Percentiles rank a stretch among this genome's conserved stretches.
phyloP scores from a whole-genome alignment of 2,797 vertebrate species.

The Hylomyscus alleni region DNA sequence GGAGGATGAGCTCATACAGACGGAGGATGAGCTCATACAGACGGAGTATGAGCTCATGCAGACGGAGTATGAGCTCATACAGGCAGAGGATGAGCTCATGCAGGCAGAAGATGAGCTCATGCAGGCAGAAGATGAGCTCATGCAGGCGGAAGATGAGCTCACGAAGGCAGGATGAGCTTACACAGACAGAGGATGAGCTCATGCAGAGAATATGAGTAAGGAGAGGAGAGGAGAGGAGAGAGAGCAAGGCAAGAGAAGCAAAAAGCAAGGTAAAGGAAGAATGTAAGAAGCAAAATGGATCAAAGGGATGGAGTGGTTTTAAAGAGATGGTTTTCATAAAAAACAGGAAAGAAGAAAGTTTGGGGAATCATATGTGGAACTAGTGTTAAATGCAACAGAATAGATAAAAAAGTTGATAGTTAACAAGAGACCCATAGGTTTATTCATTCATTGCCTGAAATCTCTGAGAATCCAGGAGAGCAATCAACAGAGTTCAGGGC shows the following conservation, averaged over 20 bases:
- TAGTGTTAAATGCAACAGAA: neutral
- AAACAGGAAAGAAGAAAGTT: neutral
- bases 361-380: neutral
- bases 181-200: too few relatives aligned
- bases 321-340: neutral
- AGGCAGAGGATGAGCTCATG: too few relatives aligned
- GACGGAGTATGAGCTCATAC: too few relatives aligned
- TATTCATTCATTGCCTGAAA: neutral
- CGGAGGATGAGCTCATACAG: too few relatives aligned
- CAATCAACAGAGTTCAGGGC: too few relatives aligned
- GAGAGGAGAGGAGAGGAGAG: neutral
- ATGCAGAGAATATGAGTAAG: too few relatives aligned
- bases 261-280: neutral
- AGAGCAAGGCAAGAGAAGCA: accelerated
- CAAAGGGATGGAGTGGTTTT: neutral
- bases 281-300: neutral
- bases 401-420: neutral
- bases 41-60: neutral
- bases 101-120: neutral
- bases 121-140: too few relatives aligned
- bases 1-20: too few relatives aligned
- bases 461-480: neutral
- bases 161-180: neutral
- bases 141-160: too few relatives aligned
- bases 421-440: neutral